Evolutionary conservation across 2,888 invertebrate species (phyloP), one percentile per base, ranked within the genome.

Genomic region (Rhingia campestris): DNA sequence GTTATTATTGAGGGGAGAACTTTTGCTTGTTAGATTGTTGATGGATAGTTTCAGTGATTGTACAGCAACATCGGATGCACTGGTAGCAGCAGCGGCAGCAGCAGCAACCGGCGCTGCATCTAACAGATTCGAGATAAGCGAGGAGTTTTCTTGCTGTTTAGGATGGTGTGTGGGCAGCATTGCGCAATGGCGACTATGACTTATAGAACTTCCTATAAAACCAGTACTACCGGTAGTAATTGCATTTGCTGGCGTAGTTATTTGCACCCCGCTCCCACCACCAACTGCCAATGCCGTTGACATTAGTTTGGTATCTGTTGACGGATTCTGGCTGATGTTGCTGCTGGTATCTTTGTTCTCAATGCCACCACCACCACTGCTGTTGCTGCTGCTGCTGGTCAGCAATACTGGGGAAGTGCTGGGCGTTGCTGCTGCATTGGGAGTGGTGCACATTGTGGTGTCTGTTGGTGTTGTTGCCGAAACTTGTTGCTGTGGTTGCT

Each of bases 41-140:
- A 73, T 47, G 9, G 80, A 59, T 4, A 74, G 61, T 64, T 81
- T 81, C 4, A 72, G 45, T 3, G 84, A 64, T 51, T 82, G 87
- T 94, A 90, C 91, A 94, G 94, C 82, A 94, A 94, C 87, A 95
- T 94, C 87, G 95, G 92, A 72, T 95, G 95, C 91, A 95, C 7
- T 49, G 49, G 95, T 30, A 93, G 93, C 79, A 92, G 82, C 76
- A 90, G 61, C 73, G n/a, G 72, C 22, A 66, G 95, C 90, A 95
- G 95, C 33, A 93, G 93, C 67, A n/a, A 73, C 37, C 37, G 95
- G 90, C 95, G 95, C 33, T 93, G 93, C 41, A 14, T 84, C 86
- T 5, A 69, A 49, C 41, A 89, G 41, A 70, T 75, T 85, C 6
- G 81, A 81, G 14, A 75, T 66, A 3, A 85, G 72, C 7, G 75